A percentile compares a stretch with the other conserved stretches of the same genome.
These are phyloP conservation scores for Parnassius mnemosyne DNA, from an alignment of 2,888 invertebrate genomes.

Conservation along the genomic window DNA sequence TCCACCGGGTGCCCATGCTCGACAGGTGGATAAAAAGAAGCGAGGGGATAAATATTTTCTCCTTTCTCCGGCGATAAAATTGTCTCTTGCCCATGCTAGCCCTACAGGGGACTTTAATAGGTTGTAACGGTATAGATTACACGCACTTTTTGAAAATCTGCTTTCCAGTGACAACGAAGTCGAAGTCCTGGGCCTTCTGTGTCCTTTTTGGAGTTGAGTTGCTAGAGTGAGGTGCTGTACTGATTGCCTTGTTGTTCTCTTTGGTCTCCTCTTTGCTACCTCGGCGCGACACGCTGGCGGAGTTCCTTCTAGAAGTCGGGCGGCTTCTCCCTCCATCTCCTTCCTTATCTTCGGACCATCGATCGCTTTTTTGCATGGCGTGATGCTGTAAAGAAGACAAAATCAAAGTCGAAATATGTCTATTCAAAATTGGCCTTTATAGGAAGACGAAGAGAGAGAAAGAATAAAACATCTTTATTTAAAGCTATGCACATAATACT, in stretches of 20 bases:
- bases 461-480: too few relatives aligned
- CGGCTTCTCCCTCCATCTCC: conserved; percentile 45
- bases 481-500: too few relatives aligned
- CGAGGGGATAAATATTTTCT: too few relatives aligned
- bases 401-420: too few relatives aligned
- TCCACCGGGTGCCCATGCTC: too few relatives aligned
- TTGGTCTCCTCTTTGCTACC: conserved; percentile 50
- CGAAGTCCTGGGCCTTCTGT: conserved; percentile 48
- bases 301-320: conserved; percentile 56
- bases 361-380: conserved; percentile 25
- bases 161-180: conserved; percentile 65
- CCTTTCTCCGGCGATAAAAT: too few relatives aligned
- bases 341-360: conserved; percentile 44
- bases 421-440: too few relatives aligned
- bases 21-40: too few relatives aligned
- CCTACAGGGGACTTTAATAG: too few relatives aligned
- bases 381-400: not conserved
- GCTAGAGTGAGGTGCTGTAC: conserved; percentile 39
- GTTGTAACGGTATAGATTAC: not conserved
- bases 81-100: too few relatives aligned
- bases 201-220: conserved; percentile 56
- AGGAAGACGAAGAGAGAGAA: too few relatives aligned
- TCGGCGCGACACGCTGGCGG: conserved; percentile 52
- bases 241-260: conserved; percentile 34
- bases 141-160: conserved; percentile 59